Base-by-base conservation (phyloP, 2,113 vertebrate genomes). In the pig (Sus scrofa) region DNA sequence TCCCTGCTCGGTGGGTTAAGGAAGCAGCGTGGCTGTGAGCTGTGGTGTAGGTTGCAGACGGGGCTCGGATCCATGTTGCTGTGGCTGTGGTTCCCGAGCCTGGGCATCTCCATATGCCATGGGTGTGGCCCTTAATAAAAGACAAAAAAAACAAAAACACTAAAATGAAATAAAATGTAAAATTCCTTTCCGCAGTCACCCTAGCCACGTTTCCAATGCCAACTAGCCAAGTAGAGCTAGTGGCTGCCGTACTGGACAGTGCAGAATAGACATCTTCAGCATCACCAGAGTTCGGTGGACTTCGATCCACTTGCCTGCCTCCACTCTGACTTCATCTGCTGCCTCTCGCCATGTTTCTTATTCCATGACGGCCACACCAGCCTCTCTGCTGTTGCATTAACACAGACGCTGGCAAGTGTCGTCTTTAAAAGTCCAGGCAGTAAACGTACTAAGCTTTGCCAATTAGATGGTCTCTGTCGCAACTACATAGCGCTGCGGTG, bases 211-310 rank as follows among this genome's bases (percentile, higher is more conserved):
- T 24, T 32, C 58, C 22, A 22, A 14, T 7, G 26, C 26, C 2
- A 26, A 24, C 12, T 18, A 52, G 58, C 37, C 5, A 0, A 7
- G 39, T 3, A 32, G 15, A 24, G 16, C 39, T 0, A 16, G 68
- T 16, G 39, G 56, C 68, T 20, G 13, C 54, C 6, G 0, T 12
- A 1, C 14, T 4, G 27, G 37, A 7, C 13, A 0, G 16, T 2
- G 44, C 44, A 37, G 18, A 54, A 3, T 6, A 2, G 78, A 22
- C 14, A 22, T 74, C 18, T 30, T 54, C 16, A 24, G 58, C 3
- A 4, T 19, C n/a, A 12, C 19, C 1, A 18, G 19, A 24, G 32
- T 34, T 34, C 37, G 13, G 26, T n/a, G 63, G 13, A 32, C 63
- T 9, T 19, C 19, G 12, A 7, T 1, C 32, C 44, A 44, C 44